These are phyloP conservation scores for Anastrepha obliqua DNA, from an alignment of 1,140 invertebrate species.

Conservation along the genomic window DNA sequence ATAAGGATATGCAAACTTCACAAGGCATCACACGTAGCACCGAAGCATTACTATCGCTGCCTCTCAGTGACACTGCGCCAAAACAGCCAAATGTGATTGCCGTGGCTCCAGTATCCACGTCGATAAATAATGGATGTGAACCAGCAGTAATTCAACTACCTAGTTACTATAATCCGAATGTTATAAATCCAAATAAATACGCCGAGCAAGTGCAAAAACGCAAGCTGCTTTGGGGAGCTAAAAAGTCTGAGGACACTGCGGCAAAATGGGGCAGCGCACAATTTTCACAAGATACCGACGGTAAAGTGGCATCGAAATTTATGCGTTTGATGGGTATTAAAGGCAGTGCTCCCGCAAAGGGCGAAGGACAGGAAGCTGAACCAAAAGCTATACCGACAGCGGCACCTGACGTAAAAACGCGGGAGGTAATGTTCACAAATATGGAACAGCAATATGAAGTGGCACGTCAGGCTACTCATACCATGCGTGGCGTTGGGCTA, in stretches of 20 bases:
- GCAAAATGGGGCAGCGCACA: conserved; percentile 88
- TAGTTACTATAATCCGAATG: conserved; percentile 88
- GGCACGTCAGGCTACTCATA: conserved; percentile 93
- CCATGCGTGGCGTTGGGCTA: conserved; percentile 92
- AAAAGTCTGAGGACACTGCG: conserved; percentile 77
- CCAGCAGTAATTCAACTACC: conserved; percentile 73
- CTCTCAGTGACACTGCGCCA: conserved; percentile 56
- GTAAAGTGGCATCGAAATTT: conserved; percentile 94
- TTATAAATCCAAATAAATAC: conserved; percentile 88
- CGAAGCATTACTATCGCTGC: conserved; percentile 56
- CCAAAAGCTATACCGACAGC: conserved; percentile 75
- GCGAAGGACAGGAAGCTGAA: conserved; percentile 38
- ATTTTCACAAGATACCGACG: conserved; percentile 92
- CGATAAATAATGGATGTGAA: background rate
- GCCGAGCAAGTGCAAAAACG: conserved; percentile 90
- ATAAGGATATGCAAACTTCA: background rate
- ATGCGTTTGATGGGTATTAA: conserved; percentile 96
- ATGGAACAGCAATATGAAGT: conserved; percentile 97
- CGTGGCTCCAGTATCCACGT: conserved; percentile 41
- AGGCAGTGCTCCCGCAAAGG: conserved; percentile 42
- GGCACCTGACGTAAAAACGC: conserved; percentile 83
- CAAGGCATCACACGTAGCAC: conserved; percentile 35
- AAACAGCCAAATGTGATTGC: conserved; percentile 56
- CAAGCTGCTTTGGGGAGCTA: conserved; percentile 91
- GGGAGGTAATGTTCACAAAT: conserved; percentile 92